A percentile compares a stretch with the other conserved stretches of the same genome.
Conservation (phyloP, 1,140 invertebrate genomes). For the Protaetia brevitarsis region DNA sequence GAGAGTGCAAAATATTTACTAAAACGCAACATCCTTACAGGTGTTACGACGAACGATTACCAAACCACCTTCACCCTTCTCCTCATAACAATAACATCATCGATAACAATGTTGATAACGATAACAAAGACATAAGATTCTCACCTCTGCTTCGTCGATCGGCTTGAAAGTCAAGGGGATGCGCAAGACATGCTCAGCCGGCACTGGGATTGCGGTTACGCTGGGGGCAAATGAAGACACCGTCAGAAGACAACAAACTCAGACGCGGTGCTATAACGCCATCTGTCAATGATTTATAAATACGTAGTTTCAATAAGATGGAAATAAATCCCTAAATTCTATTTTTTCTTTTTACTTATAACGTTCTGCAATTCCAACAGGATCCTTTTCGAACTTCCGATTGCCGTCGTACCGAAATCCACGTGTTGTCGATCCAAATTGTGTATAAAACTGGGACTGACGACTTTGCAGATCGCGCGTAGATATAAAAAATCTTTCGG, state of each 20-base stretch:
- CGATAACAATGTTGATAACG: too few species aligned
- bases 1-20: too few species aligned
- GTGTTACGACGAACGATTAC: too few species aligned
- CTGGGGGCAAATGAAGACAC: constrained; percentile 27
- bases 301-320: neutral
- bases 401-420: constrained; percentile 34
- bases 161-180: constrained; percentile 32
- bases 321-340: neutral
- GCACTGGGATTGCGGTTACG: constrained; percentile 14
- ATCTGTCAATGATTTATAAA: constrained; percentile 25
- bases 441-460: constrained; percentile 36
- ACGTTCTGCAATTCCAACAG: constrained; percentile 36
- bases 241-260: constrained; percentile 28
- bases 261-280: constrained; percentile 25
- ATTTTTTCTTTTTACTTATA: constrained; percentile 26
- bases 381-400: constrained; percentile 29
- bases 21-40: too few species aligned
- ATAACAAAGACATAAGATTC: too few species aligned
- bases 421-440: constrained; percentile 37
- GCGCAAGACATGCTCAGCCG: constrained; percentile 28
- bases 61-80: too few species aligned
- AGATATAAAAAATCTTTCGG: constrained; percentile 32
- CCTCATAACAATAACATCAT: too few species aligned
- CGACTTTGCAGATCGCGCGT: constrained; percentile 33
- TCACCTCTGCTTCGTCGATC: neutral